These are phyloP conservation scores for Mormyrus lacerda DNA, from an alignment of 2,113 vertebrate species.

Conservation along the genomic window DNA sequence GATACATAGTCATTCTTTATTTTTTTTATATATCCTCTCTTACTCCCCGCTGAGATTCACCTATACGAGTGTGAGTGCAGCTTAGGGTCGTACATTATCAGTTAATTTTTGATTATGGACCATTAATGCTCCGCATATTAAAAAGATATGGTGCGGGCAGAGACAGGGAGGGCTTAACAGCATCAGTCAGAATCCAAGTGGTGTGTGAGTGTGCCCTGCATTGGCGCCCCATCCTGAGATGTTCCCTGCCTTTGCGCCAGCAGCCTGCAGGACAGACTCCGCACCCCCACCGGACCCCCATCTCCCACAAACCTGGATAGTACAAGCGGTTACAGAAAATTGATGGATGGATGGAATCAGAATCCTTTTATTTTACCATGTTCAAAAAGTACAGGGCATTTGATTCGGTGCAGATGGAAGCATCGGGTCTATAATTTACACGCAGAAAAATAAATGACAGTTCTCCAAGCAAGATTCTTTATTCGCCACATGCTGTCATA, in stretches of 20 bases:
- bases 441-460: too few species aligned
- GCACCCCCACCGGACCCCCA: too few species aligned
- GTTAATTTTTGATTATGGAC: not conserved
- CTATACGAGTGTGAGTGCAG: not conserved
- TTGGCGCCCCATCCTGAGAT: too few species aligned
- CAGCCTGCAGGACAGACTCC: too few species aligned
- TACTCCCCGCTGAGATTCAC: not conserved
- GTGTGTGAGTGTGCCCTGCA: too few species aligned
- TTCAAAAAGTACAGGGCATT: not conserved
- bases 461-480: too few species aligned
- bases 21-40: not conserved
- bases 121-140: not conserved
- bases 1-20: not conserved
- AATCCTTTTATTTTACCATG: not conserved
- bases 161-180: not conserved
- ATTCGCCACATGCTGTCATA: too few species aligned
- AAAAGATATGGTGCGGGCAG: not conserved
- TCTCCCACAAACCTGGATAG: too few species aligned
- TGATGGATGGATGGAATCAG: not conserved
- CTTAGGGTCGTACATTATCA: not conserved
- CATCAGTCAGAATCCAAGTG: not conserved
- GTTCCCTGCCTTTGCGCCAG: too few species aligned
- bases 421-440: too few species aligned
- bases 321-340: too few species aligned
- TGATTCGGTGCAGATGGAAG: not conserved